phyloP scores from a whole-genome alignment of 2,797 vertebrate genomes.

The Sebastes ruberrimus region DNA sequence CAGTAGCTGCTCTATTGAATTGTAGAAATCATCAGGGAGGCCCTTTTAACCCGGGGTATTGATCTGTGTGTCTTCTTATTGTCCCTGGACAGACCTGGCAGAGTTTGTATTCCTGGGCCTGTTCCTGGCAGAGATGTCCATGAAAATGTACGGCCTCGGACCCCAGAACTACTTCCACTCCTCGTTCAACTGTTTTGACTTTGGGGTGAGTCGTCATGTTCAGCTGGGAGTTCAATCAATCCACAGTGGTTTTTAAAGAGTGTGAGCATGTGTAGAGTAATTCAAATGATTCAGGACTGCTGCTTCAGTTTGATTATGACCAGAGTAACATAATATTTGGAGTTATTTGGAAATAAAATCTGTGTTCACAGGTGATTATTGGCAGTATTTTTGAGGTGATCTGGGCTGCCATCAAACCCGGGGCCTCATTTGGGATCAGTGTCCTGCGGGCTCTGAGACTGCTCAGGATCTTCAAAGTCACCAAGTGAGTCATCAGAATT shows the following conservation, averaged over 20 bases:
- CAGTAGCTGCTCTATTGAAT: constrained; percentile 1
- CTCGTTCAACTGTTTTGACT: constrained; percentile 98
- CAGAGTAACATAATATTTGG: neutral
- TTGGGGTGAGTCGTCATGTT: constrained; percentile 86
- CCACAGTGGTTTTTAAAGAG: neutral
- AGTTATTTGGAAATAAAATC: neutral
- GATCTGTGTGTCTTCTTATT: constrained; percentile 35
- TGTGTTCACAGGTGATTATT: constrained; percentile 89
- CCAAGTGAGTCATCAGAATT: constrained; percentile 86
- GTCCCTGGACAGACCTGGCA: constrained; percentile 86
- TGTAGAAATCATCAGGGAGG: constrained; percentile 7
- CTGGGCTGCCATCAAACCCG: constrained; percentile 94
- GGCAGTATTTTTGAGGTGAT: constrained; percentile 98
- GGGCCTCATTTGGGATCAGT: constrained; percentile 96
- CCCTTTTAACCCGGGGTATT: neutral
- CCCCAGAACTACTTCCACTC: constrained; percentile 97
- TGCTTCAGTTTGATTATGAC: neutral
- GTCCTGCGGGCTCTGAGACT: constrained; percentile 92
- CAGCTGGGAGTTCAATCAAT: neutral
- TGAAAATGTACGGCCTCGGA: constrained; percentile 97
- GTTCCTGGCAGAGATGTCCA: constrained; percentile 95
- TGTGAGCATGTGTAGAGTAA: neutral
- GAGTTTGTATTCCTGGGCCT: constrained; percentile 98
- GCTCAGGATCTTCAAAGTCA: constrained; percentile 97
- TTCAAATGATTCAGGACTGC: neutral